Evolutionary conservation across 2,113 vertebrate genomes (phyloP).

Genomic region (Odontesthes bonariensis): DNA sequence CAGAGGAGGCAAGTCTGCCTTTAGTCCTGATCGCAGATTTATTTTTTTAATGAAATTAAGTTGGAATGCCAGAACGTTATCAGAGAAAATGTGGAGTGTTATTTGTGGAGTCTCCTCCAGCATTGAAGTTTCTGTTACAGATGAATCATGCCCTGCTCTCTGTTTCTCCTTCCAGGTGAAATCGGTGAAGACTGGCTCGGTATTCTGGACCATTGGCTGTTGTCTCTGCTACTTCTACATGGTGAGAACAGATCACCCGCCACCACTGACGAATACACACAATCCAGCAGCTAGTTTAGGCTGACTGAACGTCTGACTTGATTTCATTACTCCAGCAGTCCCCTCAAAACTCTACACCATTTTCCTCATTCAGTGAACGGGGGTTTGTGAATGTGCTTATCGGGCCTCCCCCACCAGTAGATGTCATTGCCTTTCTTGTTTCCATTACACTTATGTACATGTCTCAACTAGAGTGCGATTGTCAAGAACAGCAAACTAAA

Average conservation of each 20-base stretch:
- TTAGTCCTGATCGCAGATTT: neutral
- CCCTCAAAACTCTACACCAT: neutral
- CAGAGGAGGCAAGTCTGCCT: neutral
- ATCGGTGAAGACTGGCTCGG: conserved; percentile 96
- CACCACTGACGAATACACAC: neutral
- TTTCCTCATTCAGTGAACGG: neutral
- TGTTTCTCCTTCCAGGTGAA: conserved; percentile 87
- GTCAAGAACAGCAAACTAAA: too few relatives aligned
- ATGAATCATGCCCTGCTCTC: conserved; percentile 24
- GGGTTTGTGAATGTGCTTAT: too few relatives aligned
- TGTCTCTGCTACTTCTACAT: conserved; percentile 98
- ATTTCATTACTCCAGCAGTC: neutral
- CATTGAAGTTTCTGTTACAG: neutral
- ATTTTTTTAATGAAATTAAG: neutral
- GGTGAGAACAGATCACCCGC: conserved; percentile 82
- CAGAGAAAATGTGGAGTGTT: neutral
- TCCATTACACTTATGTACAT: too few relatives aligned
- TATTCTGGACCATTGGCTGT: conserved; percentile 97
- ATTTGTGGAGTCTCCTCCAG: neutral
- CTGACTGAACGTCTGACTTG: neutral
- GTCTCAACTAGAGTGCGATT: too few relatives aligned
- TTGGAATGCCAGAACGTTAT: neutral
- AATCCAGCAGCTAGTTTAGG: neutral
- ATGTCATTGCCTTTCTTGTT: too few relatives aligned
- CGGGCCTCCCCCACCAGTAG: too few relatives aligned